Conservation (phyloP, 2,797 vertebrate species). For the Spinus pinus region DNA sequence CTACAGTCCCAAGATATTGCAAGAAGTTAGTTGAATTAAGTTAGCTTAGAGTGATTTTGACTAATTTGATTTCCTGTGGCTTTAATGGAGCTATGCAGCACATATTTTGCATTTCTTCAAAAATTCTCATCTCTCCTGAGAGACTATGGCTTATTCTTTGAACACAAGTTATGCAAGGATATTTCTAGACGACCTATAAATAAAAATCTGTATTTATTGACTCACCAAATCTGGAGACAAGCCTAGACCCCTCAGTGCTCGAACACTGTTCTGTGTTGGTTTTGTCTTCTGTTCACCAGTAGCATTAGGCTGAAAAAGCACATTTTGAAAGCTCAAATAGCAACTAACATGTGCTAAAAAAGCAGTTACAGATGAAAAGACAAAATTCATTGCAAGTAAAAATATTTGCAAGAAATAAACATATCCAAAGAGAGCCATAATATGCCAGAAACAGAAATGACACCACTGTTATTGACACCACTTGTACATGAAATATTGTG, state of each 20-base stretch:
- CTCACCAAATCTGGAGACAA: slow-evolving; percentile 81
- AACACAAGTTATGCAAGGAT: neutral
- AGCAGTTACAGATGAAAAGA: neutral
- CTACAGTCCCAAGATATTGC: neutral
- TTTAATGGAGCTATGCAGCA: neutral
- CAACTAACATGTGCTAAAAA: neutral
- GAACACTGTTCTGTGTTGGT: slow-evolving; percentile 81
- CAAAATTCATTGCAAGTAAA: neutral
- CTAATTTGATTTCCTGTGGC: neutral
- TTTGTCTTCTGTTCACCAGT: slow-evolving; percentile 83
- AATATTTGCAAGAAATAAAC: neutral
- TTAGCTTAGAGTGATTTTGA: neutral
- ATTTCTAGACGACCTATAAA: neutral
- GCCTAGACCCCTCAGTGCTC: slow-evolving; percentile 77
- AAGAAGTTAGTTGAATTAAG: neutral
- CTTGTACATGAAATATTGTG: neutral
- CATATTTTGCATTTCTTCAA: neutral
- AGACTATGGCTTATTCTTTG: neutral
- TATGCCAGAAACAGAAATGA: neutral
- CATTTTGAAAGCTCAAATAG: neutral
- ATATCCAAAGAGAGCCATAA: neutral
- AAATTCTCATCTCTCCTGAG: neutral
- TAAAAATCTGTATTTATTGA: neutral
- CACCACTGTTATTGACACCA: neutral
- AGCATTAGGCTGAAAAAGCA: slow-evolving; percentile 74